Evolutionary conservation across 2,888 invertebrate species (phyloP).

Genomic region (Idaea biselata): DNA sequence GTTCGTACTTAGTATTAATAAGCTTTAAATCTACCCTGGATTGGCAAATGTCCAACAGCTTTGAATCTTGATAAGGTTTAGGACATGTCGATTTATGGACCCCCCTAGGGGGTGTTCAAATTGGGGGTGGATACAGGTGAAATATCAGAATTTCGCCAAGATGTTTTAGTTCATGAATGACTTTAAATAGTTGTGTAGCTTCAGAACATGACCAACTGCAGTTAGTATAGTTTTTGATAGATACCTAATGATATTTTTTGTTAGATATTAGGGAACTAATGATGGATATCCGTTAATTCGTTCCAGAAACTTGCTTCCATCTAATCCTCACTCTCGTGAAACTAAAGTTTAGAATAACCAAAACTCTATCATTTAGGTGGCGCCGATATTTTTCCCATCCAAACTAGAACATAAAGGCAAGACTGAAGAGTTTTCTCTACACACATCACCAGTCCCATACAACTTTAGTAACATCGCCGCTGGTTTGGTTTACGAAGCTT

Average conservation of each 20-base stretch:
- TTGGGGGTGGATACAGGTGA: too few relatives aligned
- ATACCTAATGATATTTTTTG: too few relatives aligned
- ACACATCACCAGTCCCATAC: slow-evolving; percentile 73
- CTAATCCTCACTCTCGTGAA: not conserved
- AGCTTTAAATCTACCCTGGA: not conserved
- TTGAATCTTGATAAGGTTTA: not conserved
- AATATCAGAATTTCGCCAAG: not conserved
- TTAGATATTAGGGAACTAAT: too few relatives aligned
- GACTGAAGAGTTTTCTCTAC: slow-evolving; percentile 80
- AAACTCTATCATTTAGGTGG: not conserved
- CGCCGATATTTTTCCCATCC: not conserved
- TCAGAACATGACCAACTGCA: not conserved
- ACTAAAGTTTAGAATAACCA: not conserved
- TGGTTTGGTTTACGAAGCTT: slow-evolving; percentile 87
- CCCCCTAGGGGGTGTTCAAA: too few relatives aligned
- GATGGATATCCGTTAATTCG: too few relatives aligned
- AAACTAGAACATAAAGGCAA: slow-evolving; percentile 64
- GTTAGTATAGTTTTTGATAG: not conserved
- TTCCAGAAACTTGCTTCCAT: too few relatives aligned
- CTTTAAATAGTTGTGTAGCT: not conserved
- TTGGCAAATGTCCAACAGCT: not conserved
- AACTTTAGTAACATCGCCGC: slow-evolving; percentile 84
- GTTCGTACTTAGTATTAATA: not conserved
- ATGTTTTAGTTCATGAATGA: not conserved
- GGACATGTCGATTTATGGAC: not conserved